Percentiles rank a stretch among this genome's conserved stretches.
phyloP scores from a whole-genome alignment of 2,113 vertebrate genomes.

The Pionites leucogaster region DNA sequence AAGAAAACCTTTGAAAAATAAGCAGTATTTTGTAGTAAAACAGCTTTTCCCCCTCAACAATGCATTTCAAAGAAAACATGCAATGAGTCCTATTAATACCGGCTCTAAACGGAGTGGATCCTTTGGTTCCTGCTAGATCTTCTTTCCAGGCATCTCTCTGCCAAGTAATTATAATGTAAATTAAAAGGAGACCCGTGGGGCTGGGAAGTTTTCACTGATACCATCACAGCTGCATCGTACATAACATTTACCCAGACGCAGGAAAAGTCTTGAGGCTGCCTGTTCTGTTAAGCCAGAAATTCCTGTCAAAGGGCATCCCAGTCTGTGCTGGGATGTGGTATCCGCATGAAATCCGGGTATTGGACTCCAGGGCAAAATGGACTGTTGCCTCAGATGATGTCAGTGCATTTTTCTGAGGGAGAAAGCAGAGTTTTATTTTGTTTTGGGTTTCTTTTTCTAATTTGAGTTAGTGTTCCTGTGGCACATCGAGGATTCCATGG shows the following conservation, averaged over 20 bases:
- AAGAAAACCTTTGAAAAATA: background rate
- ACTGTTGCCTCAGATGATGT: background rate
- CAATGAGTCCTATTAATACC: background rate
- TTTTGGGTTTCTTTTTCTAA: background rate
- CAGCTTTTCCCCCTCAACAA: background rate
- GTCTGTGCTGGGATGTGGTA: background rate
- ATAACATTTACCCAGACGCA: background rate
- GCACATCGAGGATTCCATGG: constrained; percentile 15
- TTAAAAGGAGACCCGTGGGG: background rate
- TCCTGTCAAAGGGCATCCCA: background rate
- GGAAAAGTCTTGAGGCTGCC: background rate
- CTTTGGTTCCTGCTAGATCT: background rate
- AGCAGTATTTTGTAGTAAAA: background rate
- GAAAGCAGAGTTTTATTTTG: background rate
- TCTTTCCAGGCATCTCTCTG: background rate
- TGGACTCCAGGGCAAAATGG: background rate
- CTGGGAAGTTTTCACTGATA: background rate
- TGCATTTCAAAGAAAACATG: background rate
- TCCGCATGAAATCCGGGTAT: background rate
- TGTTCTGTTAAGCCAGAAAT: background rate
- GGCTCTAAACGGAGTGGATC: background rate
- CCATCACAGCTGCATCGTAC: background rate
- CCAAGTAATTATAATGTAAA: background rate
- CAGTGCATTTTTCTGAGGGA: background rate
- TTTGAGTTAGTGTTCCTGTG: background rate